Conservation (phyloP, 2,888 invertebrate species). For the Lordiphosa fenestrarum region DNA sequence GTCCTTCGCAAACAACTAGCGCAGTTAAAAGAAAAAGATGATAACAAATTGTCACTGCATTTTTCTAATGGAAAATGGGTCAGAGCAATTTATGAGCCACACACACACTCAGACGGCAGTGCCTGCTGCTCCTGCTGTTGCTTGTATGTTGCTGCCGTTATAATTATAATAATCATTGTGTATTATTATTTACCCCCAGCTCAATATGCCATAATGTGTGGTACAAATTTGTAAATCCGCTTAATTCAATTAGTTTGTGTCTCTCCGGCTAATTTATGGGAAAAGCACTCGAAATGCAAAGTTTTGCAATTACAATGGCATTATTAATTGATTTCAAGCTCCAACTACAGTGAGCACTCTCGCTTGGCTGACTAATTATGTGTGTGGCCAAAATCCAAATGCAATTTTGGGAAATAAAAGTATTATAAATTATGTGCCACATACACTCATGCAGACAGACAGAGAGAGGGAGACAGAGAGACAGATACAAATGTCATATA, state of each 20-base stretch:
- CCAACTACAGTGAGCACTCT: slow-evolving; percentile 37
- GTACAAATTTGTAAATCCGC: slow-evolving; percentile 47
- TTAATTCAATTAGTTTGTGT: slow-evolving; percentile 57
- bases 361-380: slow-evolving; percentile 42
- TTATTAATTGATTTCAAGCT: slow-evolving; percentile 53
- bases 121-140: too few relatives aligned
- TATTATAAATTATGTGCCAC: slow-evolving; percentile 48
- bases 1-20: too few relatives aligned
- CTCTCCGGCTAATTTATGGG: slow-evolving; percentile 54
- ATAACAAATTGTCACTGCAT: too few relatives aligned
- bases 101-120: too few relatives aligned
- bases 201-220: slow-evolving; percentile 5
- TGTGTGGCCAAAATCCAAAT: slow-evolving; percentile 32
- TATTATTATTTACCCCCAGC: too few relatives aligned
- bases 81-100: too few relatives aligned
- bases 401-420: slow-evolving; percentile 45
- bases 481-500: slow-evolving; percentile 31
- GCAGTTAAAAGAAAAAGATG: too few relatives aligned
- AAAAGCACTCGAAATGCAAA: slow-evolving; percentile 38
- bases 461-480: slow-evolving; percentile 13
- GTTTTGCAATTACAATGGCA: slow-evolving; percentile 25
- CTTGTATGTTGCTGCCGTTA: too few relatives aligned
- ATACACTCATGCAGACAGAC: background rate
- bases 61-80: too few relatives aligned
- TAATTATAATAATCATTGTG: too few relatives aligned